Percentiles rank a stretch among this genome's conserved stretches.
phyloP scores from a whole-genome alignment of 2,797 vertebrate species.

The Phoeniculus purpureus region DNA sequence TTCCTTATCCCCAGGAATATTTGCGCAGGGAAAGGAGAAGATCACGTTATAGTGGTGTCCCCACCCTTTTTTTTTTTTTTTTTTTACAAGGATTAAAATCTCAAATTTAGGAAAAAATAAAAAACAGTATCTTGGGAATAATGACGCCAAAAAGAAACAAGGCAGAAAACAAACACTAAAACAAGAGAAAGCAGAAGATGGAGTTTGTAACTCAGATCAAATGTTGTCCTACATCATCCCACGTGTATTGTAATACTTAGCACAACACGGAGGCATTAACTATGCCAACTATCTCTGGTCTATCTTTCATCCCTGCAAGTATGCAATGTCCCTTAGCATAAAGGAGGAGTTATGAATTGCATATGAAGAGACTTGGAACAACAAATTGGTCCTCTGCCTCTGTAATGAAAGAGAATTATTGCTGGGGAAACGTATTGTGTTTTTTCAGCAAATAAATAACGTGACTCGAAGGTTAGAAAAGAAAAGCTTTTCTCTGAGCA shows the following conservation, averaged over 20 bases:
- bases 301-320: neutral
- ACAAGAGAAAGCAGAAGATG: too few relatives aligned
- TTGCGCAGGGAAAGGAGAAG: accelerated
- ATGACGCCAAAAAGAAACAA: accelerated
- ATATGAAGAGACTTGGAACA: neutral
- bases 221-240: neutral
- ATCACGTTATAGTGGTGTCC: accelerated
- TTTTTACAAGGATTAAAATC: neutral
- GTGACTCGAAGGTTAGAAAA: neutral
- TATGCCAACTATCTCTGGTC: neutral
- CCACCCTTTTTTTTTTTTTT: neutral
- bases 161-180: neutral
- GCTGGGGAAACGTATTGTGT: neutral
- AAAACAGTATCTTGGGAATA: accelerated
- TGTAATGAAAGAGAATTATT: neutral
- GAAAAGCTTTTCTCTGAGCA: neutral
- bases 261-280: neutral
- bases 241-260: neutral
- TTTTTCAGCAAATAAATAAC: neutral
- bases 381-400: neutral
- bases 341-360: neutral
- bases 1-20: neutral
- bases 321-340: neutral
- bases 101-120: neutral
- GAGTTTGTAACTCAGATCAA: neutral